These are phyloP conservation scores for Glyphotaelius pellucidus DNA, from an alignment of 2,888 invertebrate genomes.

Conservation along the genomic window DNA sequence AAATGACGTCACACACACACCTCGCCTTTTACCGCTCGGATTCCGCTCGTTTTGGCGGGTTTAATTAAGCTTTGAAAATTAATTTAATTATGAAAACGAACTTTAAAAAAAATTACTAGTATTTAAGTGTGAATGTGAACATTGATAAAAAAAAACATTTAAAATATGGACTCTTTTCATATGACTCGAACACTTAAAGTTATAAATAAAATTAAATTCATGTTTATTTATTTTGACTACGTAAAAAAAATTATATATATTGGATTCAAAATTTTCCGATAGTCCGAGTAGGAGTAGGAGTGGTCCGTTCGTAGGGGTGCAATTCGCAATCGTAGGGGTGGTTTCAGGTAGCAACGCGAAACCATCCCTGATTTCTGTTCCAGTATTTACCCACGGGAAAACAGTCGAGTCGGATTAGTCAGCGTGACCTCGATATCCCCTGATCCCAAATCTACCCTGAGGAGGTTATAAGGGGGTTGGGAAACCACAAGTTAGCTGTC, in stretches of 20 bases:
- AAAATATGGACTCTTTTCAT: too few species aligned
- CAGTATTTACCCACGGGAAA: slow-evolving; percentile 14
- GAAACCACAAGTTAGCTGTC: not conserved
- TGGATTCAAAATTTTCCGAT: not conserved
- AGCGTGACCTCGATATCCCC: not conserved
- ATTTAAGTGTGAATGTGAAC: too few species aligned
- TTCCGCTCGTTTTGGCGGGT: too few species aligned
- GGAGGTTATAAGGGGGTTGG: not conserved
- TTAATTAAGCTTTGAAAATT: too few species aligned
- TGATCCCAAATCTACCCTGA: not conserved
- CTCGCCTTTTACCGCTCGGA: too few species aligned
- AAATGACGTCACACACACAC: too few species aligned
- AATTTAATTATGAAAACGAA: too few species aligned
- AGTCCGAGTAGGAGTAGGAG: too few species aligned
- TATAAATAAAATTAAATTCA: not conserved
- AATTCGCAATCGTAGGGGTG: not conserved
- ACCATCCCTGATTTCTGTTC: slow-evolving; percentile 23
- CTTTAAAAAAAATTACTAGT: too few species aligned
- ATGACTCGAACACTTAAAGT: not conserved
- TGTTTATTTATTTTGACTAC: not conserved
- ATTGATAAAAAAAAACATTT: too few species aligned
- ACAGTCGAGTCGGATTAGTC: not conserved
- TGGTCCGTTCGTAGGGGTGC: not conserved
- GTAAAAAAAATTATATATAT: not conserved
- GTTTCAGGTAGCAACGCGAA: not conserved